Conservation (phyloP, 2,797 vertebrate genomes). For the Antrozous pallidus region DNA sequence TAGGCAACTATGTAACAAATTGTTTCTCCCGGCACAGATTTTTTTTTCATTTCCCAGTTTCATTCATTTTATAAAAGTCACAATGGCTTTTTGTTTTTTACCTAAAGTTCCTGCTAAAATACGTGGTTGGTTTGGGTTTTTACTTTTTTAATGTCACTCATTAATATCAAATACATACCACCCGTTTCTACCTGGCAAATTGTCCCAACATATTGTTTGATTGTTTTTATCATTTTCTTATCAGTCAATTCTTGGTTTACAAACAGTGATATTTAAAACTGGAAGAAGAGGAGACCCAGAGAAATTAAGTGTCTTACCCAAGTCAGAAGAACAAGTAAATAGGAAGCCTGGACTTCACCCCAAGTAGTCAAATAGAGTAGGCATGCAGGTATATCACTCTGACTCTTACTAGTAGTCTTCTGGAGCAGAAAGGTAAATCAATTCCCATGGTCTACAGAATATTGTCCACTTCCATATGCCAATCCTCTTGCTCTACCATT, state of each 20-base stretch:
- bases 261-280: conserved; percentile 49
- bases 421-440: background rate
- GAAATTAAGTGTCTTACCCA: conserved; percentile 12
- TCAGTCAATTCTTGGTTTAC: conserved; percentile 47
- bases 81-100: conserved; percentile 27
- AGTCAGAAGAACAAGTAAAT: conserved; percentile 22
- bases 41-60: conserved; percentile 38
- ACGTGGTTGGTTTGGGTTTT: background rate
- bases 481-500: background rate
- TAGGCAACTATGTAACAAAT: conserved; percentile 21
- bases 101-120: conserved; percentile 41
- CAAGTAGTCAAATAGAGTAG: background rate
- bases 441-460: background rate
- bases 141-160: conserved; percentile 40
- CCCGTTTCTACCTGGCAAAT: background rate
- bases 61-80: conserved; percentile 51
- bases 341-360: conserved; percentile 1
- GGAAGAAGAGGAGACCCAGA: background rate
- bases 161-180: background rate
- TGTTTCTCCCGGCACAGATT: background rate
- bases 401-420: background rate
- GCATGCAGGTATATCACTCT: background rate
- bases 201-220: conserved; percentile 17
- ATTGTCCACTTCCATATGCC: background rate
- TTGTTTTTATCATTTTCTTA: conserved; percentile 34